phyloP scores from a whole-genome alignment of 2,113 vertebrate genomes.

The Hyperoodon ampullatus region DNA sequence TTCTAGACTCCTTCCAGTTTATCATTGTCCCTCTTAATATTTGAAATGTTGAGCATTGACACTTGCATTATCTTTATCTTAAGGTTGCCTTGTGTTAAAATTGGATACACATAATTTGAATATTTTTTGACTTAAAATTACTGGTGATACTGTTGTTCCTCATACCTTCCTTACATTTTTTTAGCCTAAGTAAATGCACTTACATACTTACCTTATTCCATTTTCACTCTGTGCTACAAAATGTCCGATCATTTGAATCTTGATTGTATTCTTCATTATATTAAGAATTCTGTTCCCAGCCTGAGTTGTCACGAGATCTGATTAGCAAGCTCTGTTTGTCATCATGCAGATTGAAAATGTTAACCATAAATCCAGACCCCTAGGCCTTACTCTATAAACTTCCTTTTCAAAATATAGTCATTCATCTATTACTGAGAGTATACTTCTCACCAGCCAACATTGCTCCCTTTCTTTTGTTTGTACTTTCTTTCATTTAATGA shows the following conservation, averaged over 20 bases:
- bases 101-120: not conserved
- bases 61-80: not conserved
- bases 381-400: slow-evolving; percentile 43
- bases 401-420: not conserved
- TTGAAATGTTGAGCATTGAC: not conserved
- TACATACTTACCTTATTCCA: not conserved
- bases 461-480: not conserved
- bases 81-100: slow-evolving; percentile 5
- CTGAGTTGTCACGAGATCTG: not conserved
- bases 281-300: slow-evolving; percentile 41
- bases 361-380: not conserved
- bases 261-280: slow-evolving; percentile 33
- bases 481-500: slow-evolving; percentile 21
- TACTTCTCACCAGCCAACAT: not conserved
- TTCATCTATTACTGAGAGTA: slow-evolving; percentile 10
- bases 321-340: not conserved
- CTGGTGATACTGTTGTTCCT: not conserved
- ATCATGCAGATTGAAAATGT: not conserved
- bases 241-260: slow-evolving; percentile 23
- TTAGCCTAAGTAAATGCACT: not conserved
- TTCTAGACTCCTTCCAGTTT: not conserved
- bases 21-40: slow-evolving; percentile 14
- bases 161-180: not conserved
- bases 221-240: slow-evolving; percentile 4
- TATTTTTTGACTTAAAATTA: slow-evolving; percentile 5